phyloP scores from a whole-genome alignment of 2,113 vertebrate genomes.

The Donacobius atricapilla region DNA sequence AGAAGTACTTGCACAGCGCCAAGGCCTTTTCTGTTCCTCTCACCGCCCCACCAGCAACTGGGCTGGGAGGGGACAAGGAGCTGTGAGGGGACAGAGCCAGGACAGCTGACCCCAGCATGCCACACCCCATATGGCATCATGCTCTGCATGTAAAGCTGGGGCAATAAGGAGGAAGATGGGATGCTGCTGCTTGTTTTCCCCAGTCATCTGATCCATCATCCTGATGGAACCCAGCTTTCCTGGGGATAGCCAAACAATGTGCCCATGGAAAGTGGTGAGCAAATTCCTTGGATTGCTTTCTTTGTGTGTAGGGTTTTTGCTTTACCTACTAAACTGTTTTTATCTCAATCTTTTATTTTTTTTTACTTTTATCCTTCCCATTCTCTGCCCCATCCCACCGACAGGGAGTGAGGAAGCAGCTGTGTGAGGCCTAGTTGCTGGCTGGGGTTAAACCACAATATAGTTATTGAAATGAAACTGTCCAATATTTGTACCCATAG shows the following conservation, averaged over 20 bases:
- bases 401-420: background rate
- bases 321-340: background rate
- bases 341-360: background rate
- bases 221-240: background rate
- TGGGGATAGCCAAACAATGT: background rate
- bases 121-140: too few species aligned
- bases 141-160: too few species aligned
- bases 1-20: fast-evolving
- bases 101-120: background rate
- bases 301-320: background rate
- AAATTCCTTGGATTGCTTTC: background rate
- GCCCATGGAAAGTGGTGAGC: background rate
- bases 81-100: background rate
- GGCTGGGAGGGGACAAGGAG: background rate
- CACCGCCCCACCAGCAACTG: background rate
- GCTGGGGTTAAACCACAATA: background rate
- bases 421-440: background rate
- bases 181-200: fast-evolving
- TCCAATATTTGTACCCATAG: background rate
- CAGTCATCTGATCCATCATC: background rate
- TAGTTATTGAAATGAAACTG: background rate
- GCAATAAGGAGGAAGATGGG: background rate
- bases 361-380: background rate
- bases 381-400: background rate
- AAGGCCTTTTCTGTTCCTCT: background rate